Evolutionary conservation across 2,888 invertebrate genomes (phyloP), one percentile per base, ranked within the genome.

Genomic region (Standfussiana lucernea): DNA sequence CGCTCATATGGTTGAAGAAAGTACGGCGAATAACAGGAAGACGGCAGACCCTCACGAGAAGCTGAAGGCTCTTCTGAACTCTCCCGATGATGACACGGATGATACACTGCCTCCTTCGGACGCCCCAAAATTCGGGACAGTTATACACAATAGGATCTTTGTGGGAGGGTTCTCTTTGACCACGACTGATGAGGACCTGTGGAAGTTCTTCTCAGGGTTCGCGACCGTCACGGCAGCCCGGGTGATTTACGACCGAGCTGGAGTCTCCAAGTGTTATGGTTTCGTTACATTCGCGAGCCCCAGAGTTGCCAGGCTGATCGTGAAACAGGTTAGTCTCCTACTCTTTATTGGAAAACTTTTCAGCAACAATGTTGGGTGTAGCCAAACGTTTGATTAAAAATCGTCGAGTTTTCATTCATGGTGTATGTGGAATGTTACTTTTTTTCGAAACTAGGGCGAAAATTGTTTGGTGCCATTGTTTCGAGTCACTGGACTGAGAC

Each of bases 141-240:
- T 99, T 82, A 99, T 99, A 90, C 99, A 99, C 80, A 99, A 99
- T 95, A 97, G 99, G 90, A 98, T 99, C 91, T 99, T 99, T 95
- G 99, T 99, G 72, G 99, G 99, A 77, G 99, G 99, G 40, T 99
- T 99, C 91, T 98, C 99, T 76, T 97, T 99, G 90, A 99, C 98
- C 91, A 99, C 99, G 66, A 99, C 99, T 69, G 99, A 99, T 95
- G 98, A 98, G 74, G 99, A 99, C 93, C 96, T 99, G 86, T 98
- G 98, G 95, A 98, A 98, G 93, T 98, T 99, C 86, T 99, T 99
- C 95, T 98, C 99, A 82, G 97, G 98, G 70, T 98, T 98, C 91
- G 99, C 99, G 72, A 98, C 98, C 72, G 98, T 99, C 56, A 99
- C 98, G 88, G 98, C 99, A 67, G 99, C 99, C 72, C 99, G 99